These are phyloP conservation scores for Ischnus inquisitorius DNA, from an alignment of 2,888 invertebrate genomes.

Conservation along the genomic window DNA sequence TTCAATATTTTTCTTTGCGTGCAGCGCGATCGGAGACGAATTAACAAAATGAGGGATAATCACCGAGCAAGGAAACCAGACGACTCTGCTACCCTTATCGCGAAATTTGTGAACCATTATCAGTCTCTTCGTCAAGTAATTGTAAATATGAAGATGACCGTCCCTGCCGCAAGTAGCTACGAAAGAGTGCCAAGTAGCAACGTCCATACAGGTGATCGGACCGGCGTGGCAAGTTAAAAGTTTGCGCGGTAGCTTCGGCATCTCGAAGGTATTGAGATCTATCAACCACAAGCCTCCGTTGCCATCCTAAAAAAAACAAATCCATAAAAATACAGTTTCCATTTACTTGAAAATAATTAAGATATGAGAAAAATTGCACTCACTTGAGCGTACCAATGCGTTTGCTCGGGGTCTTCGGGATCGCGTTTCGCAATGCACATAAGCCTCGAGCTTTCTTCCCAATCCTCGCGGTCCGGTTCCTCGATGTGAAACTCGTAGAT, in stretches of 20 bases:
- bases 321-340: background rate
- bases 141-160: conserved; percentile 91
- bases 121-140: conserved; percentile 88
- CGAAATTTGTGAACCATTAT: conserved; percentile 89
- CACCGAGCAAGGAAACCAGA: conserved; percentile 91
- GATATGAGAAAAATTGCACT: conserved; percentile 72
- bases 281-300: conserved; percentile 93
- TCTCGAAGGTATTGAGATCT: conserved; percentile 87
- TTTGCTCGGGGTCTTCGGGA: conserved; percentile 81
- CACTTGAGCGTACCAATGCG: conserved; percentile 92
- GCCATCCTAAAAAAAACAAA: conserved; percentile 90
- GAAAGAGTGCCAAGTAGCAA: conserved; percentile 90
- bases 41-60: conserved; percentile 69
- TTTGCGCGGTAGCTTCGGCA: conserved; percentile 81
- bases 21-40: no score
- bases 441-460: conserved; percentile 66
- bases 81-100: conserved; percentile 86
- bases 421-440: conserved; percentile 87
- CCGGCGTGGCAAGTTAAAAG: conserved; percentile 92
- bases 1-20: no score
- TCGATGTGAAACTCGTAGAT: conserved; percentile 92
- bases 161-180: conserved; percentile 91
- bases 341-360: background rate
- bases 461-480: conserved; percentile 77
- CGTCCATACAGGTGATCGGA: conserved; percentile 89